Conservation (phyloP, 92 coral and sea anemone genomes). For the Actinernus sp. region DNA sequence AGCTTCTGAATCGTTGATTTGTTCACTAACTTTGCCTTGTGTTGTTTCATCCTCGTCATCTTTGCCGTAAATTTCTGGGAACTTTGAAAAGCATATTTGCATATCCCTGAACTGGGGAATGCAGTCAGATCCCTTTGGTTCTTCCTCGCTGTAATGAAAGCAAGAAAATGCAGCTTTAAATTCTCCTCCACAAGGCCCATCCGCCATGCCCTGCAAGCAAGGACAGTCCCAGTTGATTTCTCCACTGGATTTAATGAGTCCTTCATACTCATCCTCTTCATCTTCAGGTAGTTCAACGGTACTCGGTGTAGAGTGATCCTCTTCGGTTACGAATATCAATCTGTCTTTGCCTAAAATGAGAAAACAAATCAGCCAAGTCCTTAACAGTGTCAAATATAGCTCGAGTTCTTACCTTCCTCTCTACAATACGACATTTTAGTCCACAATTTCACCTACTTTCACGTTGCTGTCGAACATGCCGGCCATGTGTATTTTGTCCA, state of each 20-base stretch:
- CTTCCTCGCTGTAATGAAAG: constrained; percentile 94
- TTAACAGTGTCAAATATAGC: neutral
- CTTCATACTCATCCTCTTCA: constrained; percentile 90
- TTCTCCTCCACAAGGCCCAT: constrained; percentile 96
- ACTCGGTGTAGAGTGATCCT: constrained; percentile 87
- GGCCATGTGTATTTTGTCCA: too few relatives aligned
- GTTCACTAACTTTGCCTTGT: neutral
- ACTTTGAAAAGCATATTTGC: constrained; percentile 94
- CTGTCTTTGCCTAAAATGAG: constrained; percentile 95
- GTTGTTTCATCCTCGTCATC: constrained; percentile 57
- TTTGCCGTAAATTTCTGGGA: constrained; percentile 94
- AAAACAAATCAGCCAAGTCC: too few relatives aligned
- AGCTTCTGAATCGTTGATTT: neutral
- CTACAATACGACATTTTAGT: constrained; percentile 95
- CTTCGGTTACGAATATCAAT: constrained; percentile 90
- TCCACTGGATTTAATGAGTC: constrained; percentile 92
- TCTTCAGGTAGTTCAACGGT: constrained; percentile 74
- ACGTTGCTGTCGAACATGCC: too few relatives aligned
- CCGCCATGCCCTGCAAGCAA: constrained; percentile 98
- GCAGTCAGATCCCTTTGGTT: constrained; percentile 95
- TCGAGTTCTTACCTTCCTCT: constrained; percentile 75
- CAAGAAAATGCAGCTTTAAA: constrained; percentile 96
- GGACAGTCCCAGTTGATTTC: constrained; percentile 99
- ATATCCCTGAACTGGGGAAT: constrained; percentile 92
- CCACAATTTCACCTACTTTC: too few relatives aligned